Evolutionary conservation across 2,797 vertebrate genomes (phyloP).

Genomic region (Acanthurus lineatus): DNA sequence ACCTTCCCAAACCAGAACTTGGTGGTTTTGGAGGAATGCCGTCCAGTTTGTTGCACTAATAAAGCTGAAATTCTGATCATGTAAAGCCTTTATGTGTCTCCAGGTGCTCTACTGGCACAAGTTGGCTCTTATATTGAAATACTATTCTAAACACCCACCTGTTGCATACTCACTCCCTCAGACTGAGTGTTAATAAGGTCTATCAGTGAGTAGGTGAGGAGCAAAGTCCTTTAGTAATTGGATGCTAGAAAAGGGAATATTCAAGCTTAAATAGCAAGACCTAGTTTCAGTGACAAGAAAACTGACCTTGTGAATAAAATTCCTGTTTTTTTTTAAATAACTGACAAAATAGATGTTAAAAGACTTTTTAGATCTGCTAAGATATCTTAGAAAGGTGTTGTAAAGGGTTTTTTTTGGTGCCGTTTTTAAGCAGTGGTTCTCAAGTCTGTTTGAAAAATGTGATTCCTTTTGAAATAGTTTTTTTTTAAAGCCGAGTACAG

Average conservation of each 20-base stretch:
- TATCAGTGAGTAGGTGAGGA: slow-evolving; percentile 13
- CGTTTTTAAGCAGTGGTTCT: neutral
- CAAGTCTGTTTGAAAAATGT: no score
- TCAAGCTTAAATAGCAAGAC: neutral
- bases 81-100: neutral
- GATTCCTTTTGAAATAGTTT: no score
- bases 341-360: neutral
- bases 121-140: slow-evolving; percentile 27
- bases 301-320: slow-evolving; percentile 4
- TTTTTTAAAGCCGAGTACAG: no score
- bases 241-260: neutral
- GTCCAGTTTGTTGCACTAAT: neutral
- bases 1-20: neutral
- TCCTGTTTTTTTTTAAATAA: slow-evolving; percentile 3
- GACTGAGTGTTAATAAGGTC: slow-evolving; percentile 26
- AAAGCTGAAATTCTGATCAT: slow-evolving; percentile 1
- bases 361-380: neutral
- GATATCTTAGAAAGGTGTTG: neutral
- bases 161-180: slow-evolving; percentile 47
- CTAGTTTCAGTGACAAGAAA: neutral
- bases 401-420: neutral
- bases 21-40: neutral
- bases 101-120: neutral
- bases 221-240: neutral
- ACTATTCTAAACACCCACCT: slow-evolving; percentile 50